A percentile compares a stretch with the other conserved stretches of the same genome.
Evolutionary conservation across 2,888 invertebrate genomes (phyloP).

Genomic region (Leptopilina syphax): DNA sequence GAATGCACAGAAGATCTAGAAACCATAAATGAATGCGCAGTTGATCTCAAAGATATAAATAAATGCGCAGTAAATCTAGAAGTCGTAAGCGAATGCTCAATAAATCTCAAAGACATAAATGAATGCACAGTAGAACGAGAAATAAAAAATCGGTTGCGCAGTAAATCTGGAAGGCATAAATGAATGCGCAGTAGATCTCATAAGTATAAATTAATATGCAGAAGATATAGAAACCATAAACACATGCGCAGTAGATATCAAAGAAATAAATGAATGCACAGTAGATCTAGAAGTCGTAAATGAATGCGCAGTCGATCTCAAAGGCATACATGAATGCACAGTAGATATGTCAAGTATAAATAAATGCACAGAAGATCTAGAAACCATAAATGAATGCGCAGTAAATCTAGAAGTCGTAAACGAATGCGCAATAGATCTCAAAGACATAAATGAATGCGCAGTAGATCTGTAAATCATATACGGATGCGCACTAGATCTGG

Average conservation of each 20-base stretch:
- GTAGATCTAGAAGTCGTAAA: not conserved
- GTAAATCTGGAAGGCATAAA: not conserved
- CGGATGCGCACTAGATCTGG: not conserved
- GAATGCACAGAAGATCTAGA: too few species aligned
- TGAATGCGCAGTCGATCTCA: not conserved
- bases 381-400: not conserved
- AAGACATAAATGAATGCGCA: not conserved
- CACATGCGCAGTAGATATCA: not conserved
- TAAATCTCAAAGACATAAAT: too few species aligned
- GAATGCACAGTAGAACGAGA: not conserved
- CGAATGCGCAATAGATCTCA: too few species aligned
- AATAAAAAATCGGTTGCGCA: not conserved
- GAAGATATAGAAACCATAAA: not conserved
- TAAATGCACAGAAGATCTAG: too few species aligned
- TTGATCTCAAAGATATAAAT: not conserved
- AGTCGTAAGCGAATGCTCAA: not conserved
- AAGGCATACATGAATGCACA: not conserved
- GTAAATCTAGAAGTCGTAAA: not conserved
- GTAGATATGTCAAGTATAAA: too few species aligned
- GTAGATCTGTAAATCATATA: not conserved
- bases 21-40: not conserved
- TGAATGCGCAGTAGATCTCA: not conserved
- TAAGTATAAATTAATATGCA: too few species aligned
- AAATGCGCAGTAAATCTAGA: not conserved
- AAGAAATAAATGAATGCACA: too few species aligned